Evolutionary conservation across 2,797 vertebrate genomes (phyloP), one percentile per base, ranked within the genome.

Genomic region (Synaphobranchus kaupii): DNA sequence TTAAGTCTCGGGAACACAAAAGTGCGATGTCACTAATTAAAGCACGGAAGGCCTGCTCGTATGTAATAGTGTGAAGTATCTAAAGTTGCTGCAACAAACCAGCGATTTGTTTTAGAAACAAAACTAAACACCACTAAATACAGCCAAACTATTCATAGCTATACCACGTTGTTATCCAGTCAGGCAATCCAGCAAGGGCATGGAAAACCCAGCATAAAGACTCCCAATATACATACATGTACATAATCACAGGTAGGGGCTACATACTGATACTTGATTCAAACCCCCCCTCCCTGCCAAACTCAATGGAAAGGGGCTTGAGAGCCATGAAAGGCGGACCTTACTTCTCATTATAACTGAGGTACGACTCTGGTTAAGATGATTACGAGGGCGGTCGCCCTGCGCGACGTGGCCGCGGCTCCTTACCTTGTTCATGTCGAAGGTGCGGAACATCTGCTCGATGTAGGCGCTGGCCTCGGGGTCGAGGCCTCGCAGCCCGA

Each of bases 401-500:
- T n/a, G 63, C 13, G n/a, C 28, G 58, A 15, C 12, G 58, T 4
- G 15, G 58, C 58, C 15, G 13, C 9, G 25, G 28, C 66, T 13
- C 31, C 28, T 86, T 91, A 84, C 98, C 98, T 97, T 39, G 39
- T 39, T 39, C 39, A 39, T 98, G 90, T 98, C 98, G 28, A 98
- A 98, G 0, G 97, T 98, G 85, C 97, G 96, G 90, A 98, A 98
- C 98, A 98, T 98, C 95, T 98, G 97, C 92, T 98, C 97, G 4
- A 98, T 97, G 94, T 98, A 98, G 80, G 96, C 95, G 34, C 94
- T 97, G 89, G 97, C 98, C 87, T 97, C 97, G 0, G 94, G 89
- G 90, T 97, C 97, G 91, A 98, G 89, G 20, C 97, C 97, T 47
- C 95, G 93, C 85, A 98, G 94, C 39, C 97, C 97, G 56, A 98